Conservation (phyloP, 2,888 invertebrate species). For the Scaptomyza parva region DNA sequence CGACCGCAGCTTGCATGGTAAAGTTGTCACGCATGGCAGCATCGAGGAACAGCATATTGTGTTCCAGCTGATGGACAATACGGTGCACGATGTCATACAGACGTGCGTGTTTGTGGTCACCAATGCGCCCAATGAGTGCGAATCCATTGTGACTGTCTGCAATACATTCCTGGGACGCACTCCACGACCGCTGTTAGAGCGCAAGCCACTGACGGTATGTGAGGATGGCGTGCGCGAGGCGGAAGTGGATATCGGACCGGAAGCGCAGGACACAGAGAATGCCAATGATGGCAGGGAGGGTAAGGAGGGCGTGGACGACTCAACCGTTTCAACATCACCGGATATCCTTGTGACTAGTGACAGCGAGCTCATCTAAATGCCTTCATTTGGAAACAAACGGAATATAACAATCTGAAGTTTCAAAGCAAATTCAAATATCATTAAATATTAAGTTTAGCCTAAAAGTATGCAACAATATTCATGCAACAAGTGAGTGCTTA, state of each 20-base stretch:
- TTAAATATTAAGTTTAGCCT: slow-evolving; percentile 24
- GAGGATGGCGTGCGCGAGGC: slow-evolving; percentile 62
- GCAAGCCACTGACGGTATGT: slow-evolving; percentile 71
- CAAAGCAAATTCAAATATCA: not conserved
- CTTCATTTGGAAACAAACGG: slow-evolving; percentile 2
- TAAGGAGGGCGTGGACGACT: slow-evolving; percentile 13
- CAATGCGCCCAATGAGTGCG: slow-evolving; percentile 69
- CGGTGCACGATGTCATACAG: slow-evolving; percentile 78
- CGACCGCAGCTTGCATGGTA: slow-evolving; percentile 71
- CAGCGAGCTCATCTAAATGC: slow-evolving; percentile 39
- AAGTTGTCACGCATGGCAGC: slow-evolving; percentile 71
- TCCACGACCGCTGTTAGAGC: slow-evolving; percentile 78
- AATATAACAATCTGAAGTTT: not conserved
- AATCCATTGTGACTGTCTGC: slow-evolving; percentile 77
- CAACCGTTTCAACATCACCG: slow-evolving; percentile 29
- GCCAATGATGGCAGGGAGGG: slow-evolving; percentile 20
- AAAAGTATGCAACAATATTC: slow-evolving; percentile 44
- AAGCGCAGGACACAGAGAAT: slow-evolving; percentile 40
- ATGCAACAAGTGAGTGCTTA: too few relatives aligned
- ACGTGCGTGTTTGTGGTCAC: slow-evolving; percentile 77
- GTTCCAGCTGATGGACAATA: slow-evolving; percentile 81
- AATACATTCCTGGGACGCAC: slow-evolving; percentile 74
- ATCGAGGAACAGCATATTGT: slow-evolving; percentile 74
- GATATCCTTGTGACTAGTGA: slow-evolving; percentile 48
- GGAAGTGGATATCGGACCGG: slow-evolving; percentile 45